Evolutionary conservation across 2,888 invertebrate genomes (phyloP), one percentile per base, ranked within the genome.

Genomic region (Drosophila borealis): DNA sequence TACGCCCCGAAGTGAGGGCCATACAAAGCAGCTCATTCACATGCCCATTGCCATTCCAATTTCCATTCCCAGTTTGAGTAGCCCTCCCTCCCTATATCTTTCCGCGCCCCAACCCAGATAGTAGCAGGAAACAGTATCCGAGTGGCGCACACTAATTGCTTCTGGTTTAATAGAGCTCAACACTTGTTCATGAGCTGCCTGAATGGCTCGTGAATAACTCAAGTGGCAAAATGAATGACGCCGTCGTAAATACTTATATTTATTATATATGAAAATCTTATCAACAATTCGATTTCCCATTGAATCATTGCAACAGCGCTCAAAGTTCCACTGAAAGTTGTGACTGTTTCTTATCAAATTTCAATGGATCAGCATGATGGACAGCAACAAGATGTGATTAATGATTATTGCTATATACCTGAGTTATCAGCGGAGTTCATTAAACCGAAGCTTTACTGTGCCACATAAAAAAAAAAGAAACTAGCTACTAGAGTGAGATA

Each of bases 11-110:
- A 42, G 45, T 29, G 44, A 42, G 37, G 37, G 14, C 6, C 14
- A 45, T 9, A 59, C 65, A 69, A 60, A 69, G 68, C 67, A 59
- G 37, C 11, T 14, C 69, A 69, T 69, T 69, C 68, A 68, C 37
- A 51, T 3, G 50, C 50, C 4, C 60, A 53, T 4, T 21, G 2
- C 25, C 55, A 10, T 3, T 44, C n/a, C 17, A 29, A 25, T 14
- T 49, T 25, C 41, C 61, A 10, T 6, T 44, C 17, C 39, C 34
- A 25, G 10, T 14, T 39, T 9, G 11, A 29, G 8, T 29, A 17
- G 9, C 13, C n/a, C 21, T 36, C 36, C 10, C 36, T 34, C 4
- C 10, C 37, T 14, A 1, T 6, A 34, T 10, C 25, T 3, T 10
- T 10, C 25, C 10, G 14, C 14, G n/a, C 6, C 69, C 39, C 14